phyloP scores from a whole-genome alignment of 2,888 invertebrate species.

The Sinohyriopsis cumingii region DNA sequence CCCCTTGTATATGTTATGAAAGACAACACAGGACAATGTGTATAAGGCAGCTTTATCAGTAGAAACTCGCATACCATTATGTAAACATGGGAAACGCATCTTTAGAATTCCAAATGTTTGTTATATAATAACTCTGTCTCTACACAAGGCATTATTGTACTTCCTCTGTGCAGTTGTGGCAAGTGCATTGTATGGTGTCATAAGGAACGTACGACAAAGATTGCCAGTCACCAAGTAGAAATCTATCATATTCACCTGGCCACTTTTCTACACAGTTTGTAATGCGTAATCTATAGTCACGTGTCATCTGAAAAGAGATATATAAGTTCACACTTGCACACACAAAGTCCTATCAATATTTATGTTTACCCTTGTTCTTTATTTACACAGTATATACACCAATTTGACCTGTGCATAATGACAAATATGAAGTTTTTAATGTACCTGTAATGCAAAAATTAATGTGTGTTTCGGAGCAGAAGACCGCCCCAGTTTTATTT shows the following conservation, averaged over 20 bases:
- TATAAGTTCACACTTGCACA: too few species aligned
- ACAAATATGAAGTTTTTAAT: too few species aligned
- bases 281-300: too few species aligned
- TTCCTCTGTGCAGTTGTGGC: not conserved
- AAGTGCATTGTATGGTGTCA: constrained; percentile 16
- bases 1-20: constrained; percentile 11
- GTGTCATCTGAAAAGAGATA: too few species aligned
- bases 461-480: too few species aligned
- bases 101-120: constrained; percentile 26
- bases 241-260: constrained; percentile 14
- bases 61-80: constrained; percentile 1
- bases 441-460: too few species aligned
- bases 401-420: too few species aligned
- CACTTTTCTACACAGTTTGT: constrained; percentile 16
- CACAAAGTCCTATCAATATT: too few species aligned
- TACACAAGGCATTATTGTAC: constrained; percentile 15
- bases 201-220: constrained; percentile 9
- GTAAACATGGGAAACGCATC: constrained; percentile 11
- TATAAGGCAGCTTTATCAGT: constrained; percentile 5
- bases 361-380: too few species aligned
- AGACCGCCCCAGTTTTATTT: too few species aligned
- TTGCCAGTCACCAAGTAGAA: constrained; percentile 24
- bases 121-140: constrained; percentile 14
- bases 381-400: too few species aligned
- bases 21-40: constrained; percentile 9